phyloP scores from a whole-genome alignment of 23 tunicate species.

The Ascidia mentula region DNA sequence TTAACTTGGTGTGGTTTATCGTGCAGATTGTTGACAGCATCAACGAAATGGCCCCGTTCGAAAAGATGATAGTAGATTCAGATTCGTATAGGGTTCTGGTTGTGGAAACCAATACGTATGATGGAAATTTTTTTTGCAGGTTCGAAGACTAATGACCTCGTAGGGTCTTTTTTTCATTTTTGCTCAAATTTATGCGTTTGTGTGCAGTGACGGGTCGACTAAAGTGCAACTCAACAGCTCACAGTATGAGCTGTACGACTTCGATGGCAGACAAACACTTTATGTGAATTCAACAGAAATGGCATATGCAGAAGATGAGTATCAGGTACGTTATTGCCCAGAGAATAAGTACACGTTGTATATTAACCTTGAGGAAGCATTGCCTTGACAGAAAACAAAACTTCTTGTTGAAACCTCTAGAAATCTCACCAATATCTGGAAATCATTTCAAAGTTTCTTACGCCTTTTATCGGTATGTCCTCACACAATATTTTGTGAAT shows the following conservation, averaged over 20 bases:
- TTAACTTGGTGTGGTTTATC: not conserved
- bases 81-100: slow-evolving; percentile 47
- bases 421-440: no score
- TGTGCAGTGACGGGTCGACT: slow-evolving; percentile 22
- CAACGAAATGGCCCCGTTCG: slow-evolving; percentile 14
- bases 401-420: no score
- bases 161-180: not conserved
- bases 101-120: slow-evolving; percentile 4
- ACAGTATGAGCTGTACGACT: slow-evolving; percentile 27
- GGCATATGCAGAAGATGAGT: slow-evolving; percentile 59
- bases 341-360: no score
- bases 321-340: slow-evolving; percentile 38
- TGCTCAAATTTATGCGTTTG: not conserved
- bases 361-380: no score
- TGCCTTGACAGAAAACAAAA: no score
- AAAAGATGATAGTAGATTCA: slow-evolving; percentile 27
- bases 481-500: no score
- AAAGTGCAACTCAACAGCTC: slow-evolving; percentile 36
- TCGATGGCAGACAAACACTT: slow-evolving; percentile 28
- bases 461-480: no score
- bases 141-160: not conserved
- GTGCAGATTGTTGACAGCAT: slow-evolving; percentile 30
- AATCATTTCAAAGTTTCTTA: no score
- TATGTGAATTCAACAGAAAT: slow-evolving; percentile 38
- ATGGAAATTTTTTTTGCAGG: slow-evolving; percentile 3